Conservation (phyloP, 1,140 invertebrate species). For the Piezodorus guildinii region DNA sequence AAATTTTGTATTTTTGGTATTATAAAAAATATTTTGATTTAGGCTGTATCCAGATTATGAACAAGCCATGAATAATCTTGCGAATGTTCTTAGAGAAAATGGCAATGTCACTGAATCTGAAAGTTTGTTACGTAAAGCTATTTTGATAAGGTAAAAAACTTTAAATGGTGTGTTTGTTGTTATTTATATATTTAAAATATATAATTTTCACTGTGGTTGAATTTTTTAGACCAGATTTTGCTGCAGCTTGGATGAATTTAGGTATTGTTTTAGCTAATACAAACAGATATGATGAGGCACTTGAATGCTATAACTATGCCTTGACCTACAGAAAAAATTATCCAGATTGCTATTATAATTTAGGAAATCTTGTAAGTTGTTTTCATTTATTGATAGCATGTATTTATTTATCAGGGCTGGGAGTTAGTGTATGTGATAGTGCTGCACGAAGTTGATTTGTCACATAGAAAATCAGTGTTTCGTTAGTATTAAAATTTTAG, state of each 20-base stretch:
- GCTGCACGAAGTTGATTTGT: too few species aligned
- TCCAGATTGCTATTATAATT: conserved; percentile 88
- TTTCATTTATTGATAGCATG: conserved; percentile 3
- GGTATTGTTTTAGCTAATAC: conserved; percentile 76
- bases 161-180: too few species aligned
- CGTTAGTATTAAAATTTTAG: too few species aligned
- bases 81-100: conserved; percentile 77
- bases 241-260: conserved; percentile 96
- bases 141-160: conserved; percentile 49
- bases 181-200: too few species aligned
- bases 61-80: conserved; percentile 95
- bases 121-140: conserved; percentile 56
- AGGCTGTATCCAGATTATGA: conserved; percentile 82
- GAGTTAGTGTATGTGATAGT: too few species aligned
- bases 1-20: not conserved
- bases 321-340: conserved; percentile 64
- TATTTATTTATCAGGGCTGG: not conserved
- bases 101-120: conserved; percentile 63
- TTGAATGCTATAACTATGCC: conserved; percentile 68
- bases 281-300: conserved; percentile 57
- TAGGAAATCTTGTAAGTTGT: conserved; percentile 75
- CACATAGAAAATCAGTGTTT: not conserved
- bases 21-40: conserved; percentile 28
- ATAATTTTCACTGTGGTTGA: too few species aligned
- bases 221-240: conserved; percentile 63